Evolutionary conservation across 2,888 invertebrate species (phyloP).

Genomic region (Crossocerus cetratus): DNA sequence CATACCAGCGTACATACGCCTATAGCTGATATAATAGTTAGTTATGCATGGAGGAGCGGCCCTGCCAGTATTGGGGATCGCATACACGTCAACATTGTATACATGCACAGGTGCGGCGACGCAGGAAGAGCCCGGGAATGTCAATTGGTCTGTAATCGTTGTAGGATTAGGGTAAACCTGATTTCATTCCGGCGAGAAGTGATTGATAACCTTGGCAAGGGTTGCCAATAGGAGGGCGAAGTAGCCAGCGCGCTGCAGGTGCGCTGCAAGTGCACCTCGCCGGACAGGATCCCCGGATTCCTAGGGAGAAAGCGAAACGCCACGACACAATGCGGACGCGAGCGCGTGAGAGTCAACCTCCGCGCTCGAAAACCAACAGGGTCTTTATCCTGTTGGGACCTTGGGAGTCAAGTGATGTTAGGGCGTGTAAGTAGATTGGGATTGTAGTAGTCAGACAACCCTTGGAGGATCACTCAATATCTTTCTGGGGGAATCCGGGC

Average conservation of each 20-base stretch:
- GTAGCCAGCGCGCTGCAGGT: constrained; percentile 25
- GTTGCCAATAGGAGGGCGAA: no score
- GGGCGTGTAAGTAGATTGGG: no score
- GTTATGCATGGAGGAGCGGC: not conserved
- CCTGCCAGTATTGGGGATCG: not conserved
- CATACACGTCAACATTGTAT: not conserved
- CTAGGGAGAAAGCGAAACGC: constrained; percentile 49
- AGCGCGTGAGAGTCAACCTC: constrained; percentile 20
- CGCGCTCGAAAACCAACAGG: constrained; percentile 18
- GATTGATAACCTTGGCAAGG: no score
- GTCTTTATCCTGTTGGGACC: not conserved
- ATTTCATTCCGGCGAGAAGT: no score
- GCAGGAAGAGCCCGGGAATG: not conserved
- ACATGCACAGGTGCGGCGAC: not conserved
- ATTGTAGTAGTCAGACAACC: no score
- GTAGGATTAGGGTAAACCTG: no score
- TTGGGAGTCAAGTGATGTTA: no score
- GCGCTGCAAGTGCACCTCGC: constrained; percentile 30
- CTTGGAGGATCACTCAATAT: no score
- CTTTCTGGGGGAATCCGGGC: no score
- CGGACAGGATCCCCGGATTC: constrained; percentile 46
- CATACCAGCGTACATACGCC: not conserved
- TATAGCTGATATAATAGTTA: not conserved
- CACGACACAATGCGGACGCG: constrained; percentile 29
- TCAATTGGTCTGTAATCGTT: no score